These are phyloP conservation scores for Hyles euphorbiae DNA, from an alignment of 1,140 invertebrate species.

Conservation along the genomic window DNA sequence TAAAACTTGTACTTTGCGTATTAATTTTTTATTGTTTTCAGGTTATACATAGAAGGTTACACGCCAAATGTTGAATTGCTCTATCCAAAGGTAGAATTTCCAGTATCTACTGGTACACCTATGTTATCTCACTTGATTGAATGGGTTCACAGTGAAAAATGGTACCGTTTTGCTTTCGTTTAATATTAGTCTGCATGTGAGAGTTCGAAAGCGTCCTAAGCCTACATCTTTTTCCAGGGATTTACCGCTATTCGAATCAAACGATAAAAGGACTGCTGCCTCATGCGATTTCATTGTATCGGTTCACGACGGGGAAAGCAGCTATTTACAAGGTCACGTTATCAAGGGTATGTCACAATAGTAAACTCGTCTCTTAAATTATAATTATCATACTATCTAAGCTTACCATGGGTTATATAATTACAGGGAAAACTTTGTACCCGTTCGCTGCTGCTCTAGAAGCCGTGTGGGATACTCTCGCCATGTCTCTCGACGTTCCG, in stretches of 20 bases:
- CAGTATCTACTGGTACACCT: constrained; percentile 83
- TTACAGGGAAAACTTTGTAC: constrained; percentile 21
- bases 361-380: not conserved
- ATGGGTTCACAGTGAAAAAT: constrained; percentile 81
- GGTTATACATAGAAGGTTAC: constrained; percentile 80
- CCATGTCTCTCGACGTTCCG: constrained; percentile 14
- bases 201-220: not conserved
- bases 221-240: not conserved
- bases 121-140: constrained; percentile 81
- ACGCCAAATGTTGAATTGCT: constrained; percentile 77
- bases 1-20: too few species aligned
- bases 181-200: not conserved
- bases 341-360: too few species aligned
- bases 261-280: too few species aligned
- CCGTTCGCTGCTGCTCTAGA: constrained; percentile 28
- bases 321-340: too few species aligned
- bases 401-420: not conserved
- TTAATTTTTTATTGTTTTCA: constrained; percentile 34
- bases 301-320: too few species aligned
- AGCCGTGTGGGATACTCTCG: constrained; percentile 30
- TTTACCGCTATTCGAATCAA: not conserved
- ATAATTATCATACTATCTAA: not conserved
- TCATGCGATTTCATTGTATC: too few species aligned
- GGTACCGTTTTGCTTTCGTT: constrained; percentile 32
- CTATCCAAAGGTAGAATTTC: constrained; percentile 79